Percentiles rank a stretch among this genome's conserved stretches.
Evolutionary conservation across 2,888 invertebrate species (phyloP).

Genomic region (Neoascia interrupta): DNA sequence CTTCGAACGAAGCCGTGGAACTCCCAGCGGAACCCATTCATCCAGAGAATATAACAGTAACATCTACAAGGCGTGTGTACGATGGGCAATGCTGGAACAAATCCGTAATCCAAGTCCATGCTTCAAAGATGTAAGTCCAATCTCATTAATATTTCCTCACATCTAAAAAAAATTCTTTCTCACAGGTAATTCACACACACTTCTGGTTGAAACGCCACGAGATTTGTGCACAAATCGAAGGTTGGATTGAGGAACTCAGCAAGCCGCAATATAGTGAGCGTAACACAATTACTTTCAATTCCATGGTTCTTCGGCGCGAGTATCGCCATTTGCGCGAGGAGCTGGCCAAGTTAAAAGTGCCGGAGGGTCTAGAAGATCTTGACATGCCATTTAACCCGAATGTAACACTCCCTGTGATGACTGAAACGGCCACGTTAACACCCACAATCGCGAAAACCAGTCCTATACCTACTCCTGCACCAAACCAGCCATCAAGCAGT

Average conservation of each 20-base stretch:
- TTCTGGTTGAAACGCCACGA: conserved; percentile 97
- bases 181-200: conserved; percentile 92
- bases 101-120: conserved; percentile 93
- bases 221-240: conserved; percentile 92
- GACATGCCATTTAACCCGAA: conserved; percentile 82
- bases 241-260: conserved; percentile 94
- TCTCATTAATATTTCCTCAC: too few species aligned
- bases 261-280: conserved; percentile 87
- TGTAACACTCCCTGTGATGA: conserved; percentile 72
- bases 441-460: conserved; percentile 42
- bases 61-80: conserved; percentile 95
- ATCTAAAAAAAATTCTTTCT: not conserved
- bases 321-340: conserved; percentile 92
- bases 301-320: conserved; percentile 89
- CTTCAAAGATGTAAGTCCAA: conserved; percentile 88
- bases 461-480: not conserved
- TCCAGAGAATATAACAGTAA: conserved; percentile 97
- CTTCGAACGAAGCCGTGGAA: conserved; percentile 93
- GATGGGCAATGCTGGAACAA: conserved; percentile 98
- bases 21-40: conserved; percentile 92
- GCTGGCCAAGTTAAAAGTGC: conserved; percentile 89
- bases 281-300: conserved; percentile 87
- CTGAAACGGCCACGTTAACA: conserved; percentile 63
- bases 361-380: conserved; percentile 87
- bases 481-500: conserved; percentile 54